Evolutionary conservation across 2,888 invertebrate species (phyloP), one percentile per base, ranked within the genome.

Genomic region (Blomia tropicalis): DNA sequence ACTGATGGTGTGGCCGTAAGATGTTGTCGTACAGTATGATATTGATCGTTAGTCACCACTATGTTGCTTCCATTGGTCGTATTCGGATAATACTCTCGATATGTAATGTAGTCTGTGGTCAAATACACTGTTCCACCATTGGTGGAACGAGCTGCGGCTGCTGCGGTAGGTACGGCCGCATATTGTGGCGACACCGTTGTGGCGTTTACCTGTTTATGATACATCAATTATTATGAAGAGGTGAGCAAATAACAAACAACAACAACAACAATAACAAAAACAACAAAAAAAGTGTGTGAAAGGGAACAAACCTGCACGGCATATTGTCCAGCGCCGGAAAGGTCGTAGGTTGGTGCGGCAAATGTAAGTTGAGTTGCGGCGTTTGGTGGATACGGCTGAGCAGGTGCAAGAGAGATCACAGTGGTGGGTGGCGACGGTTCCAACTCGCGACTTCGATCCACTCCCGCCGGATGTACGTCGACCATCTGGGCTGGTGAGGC

Each of bases 11-110:
- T 43, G 29, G 64, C 51, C 23, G 60, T 41, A n/a, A 64, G 36
- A 29, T 65, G 64, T 63, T 67, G 67, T 19, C 67, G 58, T 5
- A 67, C 65, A 4, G 67, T 67, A 60, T 67, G 66, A 27, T 67
- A 67, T 51, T 68, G 66, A 31, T 68, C 66, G 29, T 3, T 2
- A n/a, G 32, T 23, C 11, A 27, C 56, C 30, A 27, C n/a, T 29
- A 54, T 23, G 25, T 54, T 54, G 53, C 27, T 61, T n/a, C 4
- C 29, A 22, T 61, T 61, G 61, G 54, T 53, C 29, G 64, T 25
- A 14, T 58, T 43, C 4, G 47, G 27, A 27, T 65, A 65, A 32
- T 63, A 65, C 23, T 65, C 65, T 30, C 65, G 43, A 47, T 65
- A 65, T n/a, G 65, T 61, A 23, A 64, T 60, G 47, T 65, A 65